Evolutionary conservation across 2,113 vertebrate species (phyloP), one percentile per base, ranked within the genome.

Genomic region (Dromiciops gliroides): DNA sequence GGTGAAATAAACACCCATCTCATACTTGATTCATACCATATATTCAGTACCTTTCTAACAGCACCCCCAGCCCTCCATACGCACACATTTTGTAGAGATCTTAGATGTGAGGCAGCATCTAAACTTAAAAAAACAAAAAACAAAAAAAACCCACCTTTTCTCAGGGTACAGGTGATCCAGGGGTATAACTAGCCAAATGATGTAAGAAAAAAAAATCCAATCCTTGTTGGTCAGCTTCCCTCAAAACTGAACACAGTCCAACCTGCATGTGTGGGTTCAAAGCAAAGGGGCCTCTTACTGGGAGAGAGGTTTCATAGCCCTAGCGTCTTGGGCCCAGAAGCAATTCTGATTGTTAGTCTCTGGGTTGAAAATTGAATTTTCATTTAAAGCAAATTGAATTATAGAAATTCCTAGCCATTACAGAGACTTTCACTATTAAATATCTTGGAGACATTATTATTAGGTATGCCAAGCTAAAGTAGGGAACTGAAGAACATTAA

Each of bases 401-500:
- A 44, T 23, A 83, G 67, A 44, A 44, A 44, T 44, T 83, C 67
- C 67, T 83, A n/a, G 67, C 37, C 67, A 44, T 83, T 44, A 83
- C 67, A 83, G 67, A 83, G n/a, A 83, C 67, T 83, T 83, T 83
- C n/a, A 83, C 67, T 83, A 83, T 8, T 83, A n/a, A 83, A 83
- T 83, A 83, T 44, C 67, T 83, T 44, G n/a, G 67, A 83, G n/a
- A 19, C 67, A 44, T 83, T 83, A 44, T 83, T 83, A 83, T 44
- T 83, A 44, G 0, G n/a, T 75, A 83, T 44, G n/a, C n/a, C n/a
- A 83, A 44, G 6, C 26, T 83, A 83, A 83, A 67, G 93, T 97
- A 92, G 92, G 95, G 93, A 96, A 88, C 93, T 93, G 94, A 60
- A 94, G 96, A 97, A 96, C 95, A 97, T 0, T 89, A 96, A 94